Evolutionary conservation across 2,797 vertebrate genomes (phyloP).

Genomic region (Myotis pilosus): DNA sequence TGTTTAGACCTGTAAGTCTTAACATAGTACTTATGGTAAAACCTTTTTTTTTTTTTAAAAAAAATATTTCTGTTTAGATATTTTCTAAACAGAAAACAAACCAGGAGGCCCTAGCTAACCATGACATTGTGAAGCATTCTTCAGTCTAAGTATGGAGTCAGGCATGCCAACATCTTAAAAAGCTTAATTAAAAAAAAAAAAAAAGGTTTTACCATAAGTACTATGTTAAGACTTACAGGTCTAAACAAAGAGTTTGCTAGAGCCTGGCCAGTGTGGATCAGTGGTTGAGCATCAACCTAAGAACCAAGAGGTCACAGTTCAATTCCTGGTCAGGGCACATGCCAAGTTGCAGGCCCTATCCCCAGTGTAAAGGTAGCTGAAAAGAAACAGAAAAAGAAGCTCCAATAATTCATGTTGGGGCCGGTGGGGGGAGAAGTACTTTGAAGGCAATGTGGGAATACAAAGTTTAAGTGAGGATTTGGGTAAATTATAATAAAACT

Average conservation of each 20-base stretch:
- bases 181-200: neutral
- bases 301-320: too few relatives aligned
- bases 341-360: too few relatives aligned
- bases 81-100: neutral
- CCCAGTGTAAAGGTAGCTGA: too few relatives aligned
- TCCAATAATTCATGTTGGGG: neutral
- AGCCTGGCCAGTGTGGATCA: too few relatives aligned
- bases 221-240: too few relatives aligned
- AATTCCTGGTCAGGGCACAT: too few relatives aligned
- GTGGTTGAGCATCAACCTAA: too few relatives aligned
- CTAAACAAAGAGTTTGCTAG: too few relatives aligned
- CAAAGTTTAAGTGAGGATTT: neutral
- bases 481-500: neutral
- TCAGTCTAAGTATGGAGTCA: neutral
- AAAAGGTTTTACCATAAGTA: too few relatives aligned
- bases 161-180: too few relatives aligned
- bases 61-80: too few relatives aligned
- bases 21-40: neutral
- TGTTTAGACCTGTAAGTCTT: conserved; percentile 66
- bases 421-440: rapidly evolving
- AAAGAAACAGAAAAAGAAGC: neutral
- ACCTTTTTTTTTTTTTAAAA: too few relatives aligned
- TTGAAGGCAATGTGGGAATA: neutral
- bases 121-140: neutral
- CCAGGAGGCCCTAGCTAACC: neutral